Percentiles rank a stretch among this genome's conserved stretches.
These are phyloP conservation scores for Gnathonemus echidnorhynchus DNA, from an alignment of 2,113 vertebrate species.

Conservation along the genomic window DNA sequence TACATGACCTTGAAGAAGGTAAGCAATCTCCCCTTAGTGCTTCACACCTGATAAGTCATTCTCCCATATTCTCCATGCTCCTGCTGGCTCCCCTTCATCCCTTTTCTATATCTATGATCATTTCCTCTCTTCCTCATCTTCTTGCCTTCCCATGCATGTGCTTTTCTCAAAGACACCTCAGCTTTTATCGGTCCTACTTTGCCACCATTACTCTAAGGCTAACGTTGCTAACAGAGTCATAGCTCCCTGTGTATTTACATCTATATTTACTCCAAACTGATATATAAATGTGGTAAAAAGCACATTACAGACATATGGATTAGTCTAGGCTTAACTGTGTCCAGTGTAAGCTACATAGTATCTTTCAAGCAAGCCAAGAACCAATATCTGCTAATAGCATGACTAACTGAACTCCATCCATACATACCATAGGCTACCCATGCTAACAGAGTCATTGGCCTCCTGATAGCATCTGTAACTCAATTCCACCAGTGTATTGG, in stretches of 20 bases:
- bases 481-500: neutral
- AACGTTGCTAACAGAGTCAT: neutral
- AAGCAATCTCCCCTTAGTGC: neutral
- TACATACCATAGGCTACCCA: neutral
- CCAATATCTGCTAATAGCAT: neutral
- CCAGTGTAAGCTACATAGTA: neutral
- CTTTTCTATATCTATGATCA: neutral
- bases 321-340: neutral
- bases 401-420: neutral
- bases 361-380: neutral
- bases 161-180: neutral
- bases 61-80: neutral
- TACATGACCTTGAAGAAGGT: conserved; percentile 1
- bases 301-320: neutral
- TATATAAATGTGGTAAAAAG: neutral
- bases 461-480: neutral
- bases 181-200: neutral
- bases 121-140: neutral
- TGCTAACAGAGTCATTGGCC: neutral
- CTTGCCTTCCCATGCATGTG: neutral
- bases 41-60: neutral
- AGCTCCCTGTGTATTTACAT: neutral
- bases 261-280: neutral
- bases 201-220: neutral
- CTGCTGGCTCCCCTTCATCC: neutral